Base-by-base conservation (phyloP, 2,888 invertebrate species). In the Leptogaster cylindrica region DNA sequence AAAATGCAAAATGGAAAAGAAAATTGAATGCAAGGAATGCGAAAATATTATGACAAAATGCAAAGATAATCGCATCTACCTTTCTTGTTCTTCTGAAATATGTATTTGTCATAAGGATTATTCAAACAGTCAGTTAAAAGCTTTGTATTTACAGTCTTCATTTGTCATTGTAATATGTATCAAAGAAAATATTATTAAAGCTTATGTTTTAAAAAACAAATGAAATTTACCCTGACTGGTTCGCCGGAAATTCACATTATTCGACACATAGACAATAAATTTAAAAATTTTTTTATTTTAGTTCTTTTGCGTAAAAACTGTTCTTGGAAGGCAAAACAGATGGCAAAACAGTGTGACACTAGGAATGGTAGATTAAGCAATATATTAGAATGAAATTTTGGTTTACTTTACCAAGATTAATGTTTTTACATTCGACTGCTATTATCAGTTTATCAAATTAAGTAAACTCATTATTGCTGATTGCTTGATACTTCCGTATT, bases 71-170 rank as follows among this genome's bases (percentile, higher is more conserved):
- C 36, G 6, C 12, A 12, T 36, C 10, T 36, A 12, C 8, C 31
- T 31, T 31, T 36, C 36, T 36, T 36, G 6, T 31, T 36, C 36
- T 36, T 36, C 2, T 36, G 36, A 36, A 36, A 36, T 12, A 36
- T 36, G 10, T 36, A 36, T 36, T 36, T 36, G 2, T 36, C 6
- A 36, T 36, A 36, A 36, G 36, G 36, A 36, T 36, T 36, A 36
- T 36, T 36, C 36, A 36, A 36, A 36, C 36, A 36, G 36, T 36
- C 36, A n/a, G n/a, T n/a, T n/a, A n/a, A n/a, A n/a, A n/a, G n/a
- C n/a, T n/a, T n/a, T n/a, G n/a, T n/a, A n/a, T 36, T 36, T 36
- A 36, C 6, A 36, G 36, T 36, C 36, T 12, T 6, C 36, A 36
- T 36, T 5, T 2, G 3, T 6, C 36, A 36, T 12, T 36, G 12